phyloP scores from a whole-genome alignment of 1,140 invertebrate species.

The Tachypleus tridentatus region DNA sequence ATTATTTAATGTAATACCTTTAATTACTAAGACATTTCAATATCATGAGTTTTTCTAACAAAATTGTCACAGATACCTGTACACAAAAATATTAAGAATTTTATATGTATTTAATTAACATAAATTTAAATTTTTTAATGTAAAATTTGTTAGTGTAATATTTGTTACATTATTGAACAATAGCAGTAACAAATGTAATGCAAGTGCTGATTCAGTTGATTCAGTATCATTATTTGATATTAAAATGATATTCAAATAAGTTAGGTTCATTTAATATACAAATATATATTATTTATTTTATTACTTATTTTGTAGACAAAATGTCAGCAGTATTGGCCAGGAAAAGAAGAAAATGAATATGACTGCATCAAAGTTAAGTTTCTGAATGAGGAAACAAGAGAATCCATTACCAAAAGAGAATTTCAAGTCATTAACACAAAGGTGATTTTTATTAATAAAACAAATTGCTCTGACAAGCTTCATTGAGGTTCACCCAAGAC shows the following conservation, averaged over 20 bases:
- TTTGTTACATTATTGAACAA: neutral
- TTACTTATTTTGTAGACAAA: slow-evolving; percentile 37
- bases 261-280: neutral
- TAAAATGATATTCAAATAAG: neutral
- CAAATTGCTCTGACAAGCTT: no score
- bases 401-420: neutral
- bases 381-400: neutral
- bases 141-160: neutral
- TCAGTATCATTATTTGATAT: neutral
- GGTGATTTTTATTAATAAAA: neutral
- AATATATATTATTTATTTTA: neutral
- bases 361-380: slow-evolving; percentile 75
- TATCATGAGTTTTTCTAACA: neutral
- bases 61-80: neutral
- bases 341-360: slow-evolving; percentile 58
- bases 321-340: slow-evolving; percentile 79
- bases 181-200: neutral
- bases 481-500: no score
- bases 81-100: no score
- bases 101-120: no score
- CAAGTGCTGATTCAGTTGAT: neutral
- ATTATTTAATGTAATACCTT: neutral
- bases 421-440: slow-evolving; percentile 1
- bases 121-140: neutral
- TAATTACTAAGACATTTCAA: neutral